Evolutionary conservation across 2,113 vertebrate genomes (phyloP), one percentile per base, ranked within the genome.

Genomic region (Okapia johnstoni): DNA sequence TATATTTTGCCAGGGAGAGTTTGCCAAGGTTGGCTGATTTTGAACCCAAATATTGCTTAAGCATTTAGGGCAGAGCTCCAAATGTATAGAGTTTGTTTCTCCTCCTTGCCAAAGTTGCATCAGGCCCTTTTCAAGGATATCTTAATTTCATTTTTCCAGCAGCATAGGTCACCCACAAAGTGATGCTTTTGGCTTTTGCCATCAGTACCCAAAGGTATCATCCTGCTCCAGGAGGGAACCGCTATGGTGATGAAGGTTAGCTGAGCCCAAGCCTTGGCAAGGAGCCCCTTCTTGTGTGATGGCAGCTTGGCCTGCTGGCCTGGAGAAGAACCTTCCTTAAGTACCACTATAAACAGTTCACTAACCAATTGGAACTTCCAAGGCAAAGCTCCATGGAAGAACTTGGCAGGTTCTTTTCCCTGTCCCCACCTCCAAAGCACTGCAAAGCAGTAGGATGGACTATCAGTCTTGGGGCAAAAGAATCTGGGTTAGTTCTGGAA

Each of bases 1-100:
- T 93, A 55, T 95, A 88, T 85, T 61, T 93, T 94, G 79, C 60
- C 46, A 91, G 84, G 33, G 77, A 91, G 43, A 61, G 25, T 96
- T 96, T 96, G 96, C 97, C 97, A 96, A 96, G 89, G 92, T 94
- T 96, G 63, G 86, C 88, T 92, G 89, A 95, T 86, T 96, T 91
- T 70, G 88, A 97, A 94, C 94, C 70, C 88, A 97, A 97, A 84
- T 94, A 96, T 86, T 85, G 52, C 85, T 94, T 88, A 88, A 89
- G 80, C 79, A 50, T 85, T 83, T 93, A 52, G 46, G 91, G 88
- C 96, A 94, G 19, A 88, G 88, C 61, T 96, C 94, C 98, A 96
- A 96, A 73, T 86, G 48, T 76, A 93, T 58, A 80, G 23, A 94
- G 77, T 90, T 88, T 88, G 60, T 92, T 90, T 95, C 66, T 88